These are phyloP conservation scores for Epistrophe eligans DNA, from an alignment of 2,888 invertebrate genomes.

Conservation along the genomic window DNA sequence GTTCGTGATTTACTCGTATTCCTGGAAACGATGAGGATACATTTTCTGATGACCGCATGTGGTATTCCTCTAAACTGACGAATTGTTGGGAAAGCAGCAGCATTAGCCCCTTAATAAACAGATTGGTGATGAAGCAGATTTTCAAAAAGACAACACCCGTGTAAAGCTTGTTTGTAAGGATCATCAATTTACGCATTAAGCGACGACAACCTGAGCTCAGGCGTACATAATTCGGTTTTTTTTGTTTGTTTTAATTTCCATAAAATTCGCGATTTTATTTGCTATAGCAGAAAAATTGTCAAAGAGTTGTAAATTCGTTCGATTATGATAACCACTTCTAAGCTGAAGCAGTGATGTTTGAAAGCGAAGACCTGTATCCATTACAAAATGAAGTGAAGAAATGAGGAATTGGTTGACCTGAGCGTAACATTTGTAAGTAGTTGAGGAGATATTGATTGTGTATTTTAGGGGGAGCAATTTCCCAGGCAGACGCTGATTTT, in stretches of 20 bases:
- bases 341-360: neutral
- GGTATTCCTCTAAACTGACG: neutral
- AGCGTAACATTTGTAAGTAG: constrained; percentile 16
- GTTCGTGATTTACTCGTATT: neutral
- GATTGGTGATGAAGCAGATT: neutral
- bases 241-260: neutral
- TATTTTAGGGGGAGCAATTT: neutral
- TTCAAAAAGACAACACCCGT: neutral
- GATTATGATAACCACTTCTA: constrained; percentile 31
- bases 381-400: neutral
- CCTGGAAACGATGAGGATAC: neutral
- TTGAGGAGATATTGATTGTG: constrained; percentile 12
- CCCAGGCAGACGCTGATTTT: neutral
- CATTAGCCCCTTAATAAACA: neutral
- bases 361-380: neutral
- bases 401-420: neutral
- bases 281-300: neutral
- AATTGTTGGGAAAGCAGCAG: neutral
- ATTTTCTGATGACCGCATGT: neutral
- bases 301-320: constrained; percentile 50
- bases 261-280: neutral
- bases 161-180: neutral
- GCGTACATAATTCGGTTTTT: neutral
- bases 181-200: neutral
- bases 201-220: neutral